Evolutionary conservation across 1,140 invertebrate species (phyloP).

Genomic region (Drosophila triauraria): DNA sequence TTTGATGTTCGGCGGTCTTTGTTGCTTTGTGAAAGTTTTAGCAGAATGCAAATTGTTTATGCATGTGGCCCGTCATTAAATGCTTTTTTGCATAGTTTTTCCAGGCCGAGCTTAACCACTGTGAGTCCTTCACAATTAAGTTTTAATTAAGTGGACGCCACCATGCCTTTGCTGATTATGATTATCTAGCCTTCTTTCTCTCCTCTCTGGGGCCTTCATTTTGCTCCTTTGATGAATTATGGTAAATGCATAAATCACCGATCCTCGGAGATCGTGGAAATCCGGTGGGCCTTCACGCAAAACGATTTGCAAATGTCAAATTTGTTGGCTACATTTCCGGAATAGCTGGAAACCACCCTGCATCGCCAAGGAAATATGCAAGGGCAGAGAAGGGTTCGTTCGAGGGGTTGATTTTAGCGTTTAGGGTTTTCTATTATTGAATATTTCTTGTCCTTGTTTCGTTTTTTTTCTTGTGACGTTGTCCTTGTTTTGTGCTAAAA

Average conservation of each 20-base stretch:
- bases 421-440: slow-evolving; percentile 75
- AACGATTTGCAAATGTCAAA: slow-evolving; percentile 62
- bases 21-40: slow-evolving; percentile 57
- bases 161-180: slow-evolving; percentile 27
- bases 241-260: slow-evolving; percentile 19
- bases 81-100: slow-evolving; percentile 57
- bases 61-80: slow-evolving; percentile 66
- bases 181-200: slow-evolving; percentile 1
- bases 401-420: slow-evolving; percentile 62
- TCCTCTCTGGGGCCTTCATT: slow-evolving; percentile 12
- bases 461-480: slow-evolving; percentile 15
- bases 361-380: not conserved
- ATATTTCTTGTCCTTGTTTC: slow-evolving; percentile 49
- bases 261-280: slow-evolving; percentile 37
- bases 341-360: slow-evolving; percentile 26
- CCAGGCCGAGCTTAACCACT: slow-evolving; percentile 19
- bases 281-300: slow-evolving; percentile 31
- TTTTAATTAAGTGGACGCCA: slow-evolving; percentile 75
- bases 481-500: slow-evolving; percentile 41
- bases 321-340: slow-evolving; percentile 26
- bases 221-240: slow-evolving; percentile 28
- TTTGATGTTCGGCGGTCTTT: slow-evolving; percentile 63
- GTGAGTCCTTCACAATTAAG: slow-evolving; percentile 68
- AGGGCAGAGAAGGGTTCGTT: slow-evolving; percentile 18
- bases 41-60: slow-evolving; percentile 58